These are phyloP conservation scores for Steinernema hermaphroditum DNA, from an alignment of 2,888 invertebrate species.

Conservation along the genomic window DNA sequence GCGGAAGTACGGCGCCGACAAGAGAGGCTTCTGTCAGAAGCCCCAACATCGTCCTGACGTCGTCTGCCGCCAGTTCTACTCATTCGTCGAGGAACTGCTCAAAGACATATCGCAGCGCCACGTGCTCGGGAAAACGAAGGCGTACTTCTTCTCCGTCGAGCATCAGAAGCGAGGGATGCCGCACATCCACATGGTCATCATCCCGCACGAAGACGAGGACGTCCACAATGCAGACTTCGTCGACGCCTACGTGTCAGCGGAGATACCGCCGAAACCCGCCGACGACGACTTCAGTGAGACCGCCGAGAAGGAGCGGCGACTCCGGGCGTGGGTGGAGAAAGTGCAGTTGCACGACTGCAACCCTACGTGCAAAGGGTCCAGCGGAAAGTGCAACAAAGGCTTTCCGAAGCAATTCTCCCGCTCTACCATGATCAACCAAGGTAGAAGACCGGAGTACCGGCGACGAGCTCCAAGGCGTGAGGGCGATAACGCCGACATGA, in stretches of 20 bases:
- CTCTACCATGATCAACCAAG: no score
- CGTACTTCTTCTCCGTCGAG: slow-evolving; percentile 55
- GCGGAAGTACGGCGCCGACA: no score
- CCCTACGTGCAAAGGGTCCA: not conserved
- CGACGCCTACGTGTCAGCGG: slow-evolving; percentile 52
- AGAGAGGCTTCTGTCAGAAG: no score
- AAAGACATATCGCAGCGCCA: slow-evolving; percentile 45
- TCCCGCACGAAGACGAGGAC: slow-evolving; percentile 12
- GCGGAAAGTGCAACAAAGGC: slow-evolving; percentile 64
- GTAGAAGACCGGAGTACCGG: no score
- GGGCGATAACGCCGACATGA: no score
- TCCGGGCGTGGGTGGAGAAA: no score
- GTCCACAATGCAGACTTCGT: slow-evolving; percentile 50
- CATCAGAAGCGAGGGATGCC: slow-evolving; percentile 65
- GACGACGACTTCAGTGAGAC: no score
- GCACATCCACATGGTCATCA: slow-evolving; percentile 59
- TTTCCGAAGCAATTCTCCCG: slow-evolving; percentile 65
- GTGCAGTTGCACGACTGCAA: no score
- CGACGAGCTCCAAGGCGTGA: no score
- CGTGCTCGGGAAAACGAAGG: slow-evolving; percentile 48
- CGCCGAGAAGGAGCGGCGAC: no score
- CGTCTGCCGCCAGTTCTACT: not conserved
- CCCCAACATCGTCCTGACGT: not conserved
- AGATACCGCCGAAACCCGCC: slow-evolving; percentile 17
- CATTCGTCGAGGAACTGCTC: slow-evolving; percentile 39